phyloP scores from a whole-genome alignment of 2,113 vertebrate species.

The Oplegnathus fasciatus region DNA sequence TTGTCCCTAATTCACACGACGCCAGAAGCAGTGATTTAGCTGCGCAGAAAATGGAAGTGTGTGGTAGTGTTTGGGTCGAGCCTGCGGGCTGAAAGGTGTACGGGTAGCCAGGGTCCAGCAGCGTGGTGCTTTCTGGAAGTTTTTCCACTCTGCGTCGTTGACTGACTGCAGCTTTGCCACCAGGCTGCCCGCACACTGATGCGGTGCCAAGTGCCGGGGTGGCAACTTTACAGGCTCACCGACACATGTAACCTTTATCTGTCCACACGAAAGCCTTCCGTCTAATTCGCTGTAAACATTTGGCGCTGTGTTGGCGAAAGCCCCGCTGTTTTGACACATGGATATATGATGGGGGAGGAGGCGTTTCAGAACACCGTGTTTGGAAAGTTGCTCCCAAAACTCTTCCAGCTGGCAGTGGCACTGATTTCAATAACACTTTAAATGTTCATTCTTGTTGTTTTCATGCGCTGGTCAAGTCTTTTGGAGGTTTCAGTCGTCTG shows the following conservation, averaged over 20 bases:
- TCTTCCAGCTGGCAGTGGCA: not conserved
- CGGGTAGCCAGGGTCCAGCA: slow-evolving; percentile 22
- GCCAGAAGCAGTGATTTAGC: not conserved
- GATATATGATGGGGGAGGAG: slow-evolving; percentile 36
- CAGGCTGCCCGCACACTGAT: not conserved
- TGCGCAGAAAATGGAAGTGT: not conserved
- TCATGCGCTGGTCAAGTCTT: not conserved
- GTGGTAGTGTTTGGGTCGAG: not conserved
- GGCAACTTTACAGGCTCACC: slow-evolving; percentile 33
- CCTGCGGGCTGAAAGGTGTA: slow-evolving; percentile 19
- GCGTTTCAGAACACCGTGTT: slow-evolving; percentile 31
- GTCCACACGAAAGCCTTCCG: not conserved
- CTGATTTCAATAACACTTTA: too few species aligned
- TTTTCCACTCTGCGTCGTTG: slow-evolving; percentile 49
- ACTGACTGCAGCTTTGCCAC: slow-evolving; percentile 28
- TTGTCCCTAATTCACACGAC: not conserved
- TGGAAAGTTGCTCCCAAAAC: slow-evolving; percentile 34
- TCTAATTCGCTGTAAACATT: slow-evolving; percentile 30
- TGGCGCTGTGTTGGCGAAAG: slow-evolving; percentile 46
- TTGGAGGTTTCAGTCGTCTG: not conserved
- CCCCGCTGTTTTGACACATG: slow-evolving; percentile 76
- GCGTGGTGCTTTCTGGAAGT: slow-evolving; percentile 67
- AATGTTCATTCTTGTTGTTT: not conserved
- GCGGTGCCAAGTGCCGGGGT: slow-evolving; percentile 65
- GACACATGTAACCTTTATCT: not conserved